A percentile compares a stretch with the other conserved stretches of the same genome.
Evolutionary conservation across 2,888 invertebrate genomes (phyloP).

Genomic region (Galerucella calmariensis): DNA sequence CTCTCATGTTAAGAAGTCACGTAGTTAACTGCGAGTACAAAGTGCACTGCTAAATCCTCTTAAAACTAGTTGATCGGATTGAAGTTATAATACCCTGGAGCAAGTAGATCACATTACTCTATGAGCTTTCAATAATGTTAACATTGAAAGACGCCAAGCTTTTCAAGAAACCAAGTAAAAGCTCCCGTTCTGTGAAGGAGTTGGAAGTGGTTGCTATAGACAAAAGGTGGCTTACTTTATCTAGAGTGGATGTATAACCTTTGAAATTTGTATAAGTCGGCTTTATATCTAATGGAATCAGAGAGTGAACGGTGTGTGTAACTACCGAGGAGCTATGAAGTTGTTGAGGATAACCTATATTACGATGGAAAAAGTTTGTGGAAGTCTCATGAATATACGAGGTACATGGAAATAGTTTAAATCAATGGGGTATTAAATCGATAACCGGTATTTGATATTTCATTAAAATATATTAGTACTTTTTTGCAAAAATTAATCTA

Average conservation of each 20-base stretch:
- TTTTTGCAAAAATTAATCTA: no score
- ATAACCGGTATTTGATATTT: no score
- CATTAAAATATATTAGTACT: no score
- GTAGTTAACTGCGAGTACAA: not conserved
- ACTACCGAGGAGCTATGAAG: not conserved
- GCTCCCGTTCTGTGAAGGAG: not conserved
- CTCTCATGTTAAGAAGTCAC: not conserved
- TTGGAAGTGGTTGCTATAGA: slow-evolving; percentile 1
- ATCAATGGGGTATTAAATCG: no score
- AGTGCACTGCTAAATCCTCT: slow-evolving; percentile 3
- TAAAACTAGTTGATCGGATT: slow-evolving; percentile 7
- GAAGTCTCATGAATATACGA: not conserved
- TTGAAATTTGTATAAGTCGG: not conserved
- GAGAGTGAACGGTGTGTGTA: not conserved
- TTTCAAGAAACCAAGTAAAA: slow-evolving; percentile 17
- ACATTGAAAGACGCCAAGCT: slow-evolving; percentile 9
- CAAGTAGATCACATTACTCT: not conserved
- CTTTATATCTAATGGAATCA: not conserved
- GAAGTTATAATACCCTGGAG: not conserved
- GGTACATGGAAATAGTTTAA: no score
- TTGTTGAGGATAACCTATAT: not conserved
- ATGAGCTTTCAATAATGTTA: slow-evolving; percentile 10
- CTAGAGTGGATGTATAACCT: not conserved
- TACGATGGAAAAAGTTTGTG: not conserved
- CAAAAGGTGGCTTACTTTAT: slow-evolving; percentile 7